phyloP scores from a whole-genome alignment of 2,797 vertebrate genomes.

The Poeciliopsis paucimaculata region DNA sequence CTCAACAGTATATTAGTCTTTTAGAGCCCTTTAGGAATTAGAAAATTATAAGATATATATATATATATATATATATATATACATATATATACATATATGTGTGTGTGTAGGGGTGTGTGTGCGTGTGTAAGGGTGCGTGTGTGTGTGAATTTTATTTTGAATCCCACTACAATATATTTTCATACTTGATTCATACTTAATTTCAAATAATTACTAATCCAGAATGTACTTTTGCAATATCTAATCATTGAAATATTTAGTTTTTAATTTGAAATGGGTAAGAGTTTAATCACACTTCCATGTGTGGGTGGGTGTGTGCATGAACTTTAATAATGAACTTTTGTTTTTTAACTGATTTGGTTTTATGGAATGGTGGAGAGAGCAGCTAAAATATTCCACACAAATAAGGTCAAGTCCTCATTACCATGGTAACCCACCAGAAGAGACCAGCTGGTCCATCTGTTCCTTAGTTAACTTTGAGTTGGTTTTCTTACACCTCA shows the following conservation, averaged over 20 bases:
- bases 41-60: too few species aligned
- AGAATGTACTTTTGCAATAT: neutral
- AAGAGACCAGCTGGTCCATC: conserved; percentile 75
- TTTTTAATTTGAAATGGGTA: neutral
- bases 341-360: conserved; percentile 19
- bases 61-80: too few species aligned
- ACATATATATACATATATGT: too few species aligned
- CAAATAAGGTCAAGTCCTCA: conserved; percentile 81
- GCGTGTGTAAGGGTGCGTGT: too few species aligned
- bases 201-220: neutral
- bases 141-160: neutral
- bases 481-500: conserved; percentile 67
- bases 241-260: neutral
- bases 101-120: too few species aligned
- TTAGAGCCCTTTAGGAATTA: neutral
- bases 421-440: conserved; percentile 83
- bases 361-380: neutral
- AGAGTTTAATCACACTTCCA: neutral
- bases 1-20: neutral
- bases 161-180: neutral
- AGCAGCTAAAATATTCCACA: conserved; percentile 57
- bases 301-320: neutral
- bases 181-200: neutral
- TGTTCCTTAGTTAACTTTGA: conserved; percentile 73
- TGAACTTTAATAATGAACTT: neutral